Evolutionary conservation across 2,888 invertebrate genomes (phyloP), one percentile per base, ranked within the genome.

Genomic region (Therioaphis trifolii): DNA sequence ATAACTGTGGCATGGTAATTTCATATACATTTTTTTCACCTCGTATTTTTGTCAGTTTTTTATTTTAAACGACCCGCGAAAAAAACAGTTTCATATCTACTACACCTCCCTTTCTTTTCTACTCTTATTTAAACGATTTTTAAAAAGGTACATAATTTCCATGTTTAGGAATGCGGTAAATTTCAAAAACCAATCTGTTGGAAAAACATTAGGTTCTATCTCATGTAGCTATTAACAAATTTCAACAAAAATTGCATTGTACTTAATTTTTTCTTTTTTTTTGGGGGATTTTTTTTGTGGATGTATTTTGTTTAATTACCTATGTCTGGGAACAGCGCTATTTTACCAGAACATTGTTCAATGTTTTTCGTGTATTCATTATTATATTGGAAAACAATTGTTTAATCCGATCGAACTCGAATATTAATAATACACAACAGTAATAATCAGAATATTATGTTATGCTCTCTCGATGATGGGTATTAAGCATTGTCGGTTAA

Each of bases 1-100:
- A 80, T 71, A 80, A 61, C 80, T 71, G 21, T 9, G 29, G 27
- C 46, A n/a, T 46, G 71, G 58, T 71, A 71, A 80, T 80, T 80
- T 58, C 71, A 71, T 71, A 79, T 55, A 78, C 29, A 58, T 71
- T 77, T 52, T 61, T 71, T 71, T 21, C 80, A 46, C 71, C 58
- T 71, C 80, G 71, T 58, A 80, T 71, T 69, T 80, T 61, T 29
- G 71, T 61, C 58, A 58, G 69, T 71, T 80, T 71, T 80, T 71
- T 58, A 80, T 80, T 80, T 71, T 80, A 58, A 80, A 71, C 80
- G 71, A 71, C 58, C 80, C 58, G 61, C 71, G 71, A 80, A 71
- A 80, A 80, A 80, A 80, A 80, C 58, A 4, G 58, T 80, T 61
- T 80, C 80, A 71, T 71, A 58, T 71, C 71, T 71, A 58, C 35